phyloP scores from a whole-genome alignment of 2,888 invertebrate species.

The Caenorhabditis sinica region DNA sequence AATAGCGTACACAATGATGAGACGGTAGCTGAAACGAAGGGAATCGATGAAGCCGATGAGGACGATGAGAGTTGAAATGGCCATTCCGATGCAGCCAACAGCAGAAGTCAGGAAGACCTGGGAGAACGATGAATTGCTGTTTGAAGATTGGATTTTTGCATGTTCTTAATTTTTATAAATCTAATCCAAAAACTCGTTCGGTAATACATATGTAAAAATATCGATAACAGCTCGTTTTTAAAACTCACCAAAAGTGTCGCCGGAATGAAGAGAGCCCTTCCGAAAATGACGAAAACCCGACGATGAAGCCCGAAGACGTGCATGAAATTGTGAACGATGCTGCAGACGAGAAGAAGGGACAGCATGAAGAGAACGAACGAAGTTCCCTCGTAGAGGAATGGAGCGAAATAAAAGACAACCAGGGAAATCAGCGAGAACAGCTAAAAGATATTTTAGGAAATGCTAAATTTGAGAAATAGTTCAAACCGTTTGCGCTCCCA shows the following conservation, averaged over 20 bases:
- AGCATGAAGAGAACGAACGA: constrained; percentile 49
- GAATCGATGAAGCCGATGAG: constrained; percentile 74
- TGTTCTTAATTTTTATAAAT: too few relatives aligned
- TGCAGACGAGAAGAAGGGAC: constrained; percentile 54
- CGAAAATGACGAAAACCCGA: constrained; percentile 49
- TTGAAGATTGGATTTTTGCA: too few relatives aligned
- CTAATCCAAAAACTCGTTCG: too few relatives aligned
- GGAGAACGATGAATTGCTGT: too few relatives aligned
- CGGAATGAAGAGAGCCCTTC: constrained; percentile 59
- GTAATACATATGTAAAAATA: too few relatives aligned
- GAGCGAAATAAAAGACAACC: constrained; percentile 62
- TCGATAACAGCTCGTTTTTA: too few relatives aligned
- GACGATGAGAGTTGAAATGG: constrained; percentile 68
- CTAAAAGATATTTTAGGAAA: constrained; percentile 39
- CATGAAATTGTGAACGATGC: constrained; percentile 63
- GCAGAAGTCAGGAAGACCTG: constrained; percentile 71
- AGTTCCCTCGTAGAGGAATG: constrained; percentile 70
- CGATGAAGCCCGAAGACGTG: constrained; percentile 71
- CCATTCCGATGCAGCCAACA: constrained; percentile 63
- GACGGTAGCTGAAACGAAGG: constrained; percentile 66
- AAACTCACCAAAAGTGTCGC: constrained; percentile 59
- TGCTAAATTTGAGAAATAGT: background rate
- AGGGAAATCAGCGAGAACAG: constrained; percentile 55
- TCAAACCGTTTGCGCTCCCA: constrained; percentile 70
- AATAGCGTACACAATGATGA: constrained; percentile 70